A percentile compares a stretch with the other conserved stretches of the same genome.
These are phyloP conservation scores for Chaetura pelagica DNA, from an alignment of 2,113 vertebrate species.

Conservation along the genomic window DNA sequence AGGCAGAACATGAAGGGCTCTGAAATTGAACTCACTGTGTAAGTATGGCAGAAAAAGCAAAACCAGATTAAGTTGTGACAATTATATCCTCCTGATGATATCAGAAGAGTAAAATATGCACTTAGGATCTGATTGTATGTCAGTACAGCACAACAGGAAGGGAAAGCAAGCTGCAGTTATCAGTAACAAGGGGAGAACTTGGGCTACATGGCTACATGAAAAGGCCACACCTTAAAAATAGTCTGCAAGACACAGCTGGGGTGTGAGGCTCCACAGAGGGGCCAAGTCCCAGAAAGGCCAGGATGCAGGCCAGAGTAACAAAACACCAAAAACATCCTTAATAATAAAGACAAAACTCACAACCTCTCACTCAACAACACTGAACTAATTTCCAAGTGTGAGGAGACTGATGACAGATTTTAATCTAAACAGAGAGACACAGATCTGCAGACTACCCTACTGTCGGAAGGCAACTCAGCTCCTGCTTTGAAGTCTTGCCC, in stretches of 20 bases:
- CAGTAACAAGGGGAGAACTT: background rate
- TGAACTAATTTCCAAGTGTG: slow-evolving; percentile 17
- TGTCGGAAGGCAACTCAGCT: background rate
- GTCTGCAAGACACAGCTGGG: background rate
- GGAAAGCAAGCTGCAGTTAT: background rate
- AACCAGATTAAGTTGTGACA: background rate
- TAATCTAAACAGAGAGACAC: background rate
- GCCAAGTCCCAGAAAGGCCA: background rate
- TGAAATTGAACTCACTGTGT: background rate
- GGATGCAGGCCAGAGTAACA: background rate
- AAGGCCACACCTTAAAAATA: background rate
- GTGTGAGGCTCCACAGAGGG: background rate
- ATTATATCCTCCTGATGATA: background rate
- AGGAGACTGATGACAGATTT: slow-evolving; percentile 13
- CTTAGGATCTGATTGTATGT: background rate
- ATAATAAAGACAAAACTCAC: background rate
- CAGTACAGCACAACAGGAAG: background rate
- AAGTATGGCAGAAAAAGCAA: background rate
- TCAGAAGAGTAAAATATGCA: background rate
- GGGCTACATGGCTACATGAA: background rate
- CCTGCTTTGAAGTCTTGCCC: slow-evolving; percentile 22
- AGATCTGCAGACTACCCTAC: background rate
- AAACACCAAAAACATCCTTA: background rate
- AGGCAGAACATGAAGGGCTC: background rate
- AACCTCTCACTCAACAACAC: background rate